These are phyloP conservation scores for Sycobia sp. DNA, from an alignment of 1,140 invertebrate species.

Conservation along the genomic window DNA sequence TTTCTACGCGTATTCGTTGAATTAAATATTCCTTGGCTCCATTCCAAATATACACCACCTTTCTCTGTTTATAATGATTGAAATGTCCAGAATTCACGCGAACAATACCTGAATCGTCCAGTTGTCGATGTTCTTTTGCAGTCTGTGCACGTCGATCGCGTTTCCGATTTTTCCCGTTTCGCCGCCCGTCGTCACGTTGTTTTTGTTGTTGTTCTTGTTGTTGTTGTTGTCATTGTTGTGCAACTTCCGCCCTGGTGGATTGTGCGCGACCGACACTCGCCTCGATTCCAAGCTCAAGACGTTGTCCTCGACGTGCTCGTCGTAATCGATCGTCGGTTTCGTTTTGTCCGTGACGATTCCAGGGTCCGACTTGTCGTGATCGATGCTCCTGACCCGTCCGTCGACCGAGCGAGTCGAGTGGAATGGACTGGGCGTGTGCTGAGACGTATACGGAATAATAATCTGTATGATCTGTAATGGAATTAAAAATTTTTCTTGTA, in stretches of 20 bases:
- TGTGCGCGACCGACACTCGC: slow-evolving; percentile 47
- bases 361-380: too few relatives aligned
- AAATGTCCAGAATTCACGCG: too few relatives aligned
- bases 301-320: slow-evolving; percentile 43
- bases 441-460: slow-evolving; percentile 76
- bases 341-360: too few relatives aligned
- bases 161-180: slow-evolving; percentile 51
- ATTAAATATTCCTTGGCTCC: too few relatives aligned
- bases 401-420: slow-evolving; percentile 45
- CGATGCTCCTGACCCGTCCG: too few relatives aligned
- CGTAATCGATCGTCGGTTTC: too few relatives aligned
- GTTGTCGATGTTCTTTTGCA: slow-evolving; percentile 82
- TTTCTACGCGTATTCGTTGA: too few relatives aligned
- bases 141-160: slow-evolving; percentile 71
- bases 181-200: slow-evolving; percentile 42
- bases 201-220: slow-evolving; percentile 44
- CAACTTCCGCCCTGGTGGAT: slow-evolving; percentile 41
- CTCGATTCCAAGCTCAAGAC: slow-evolving; percentile 54
- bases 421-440: slow-evolving; percentile 66
- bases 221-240: slow-evolving; percentile 55
- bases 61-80: too few relatives aligned
- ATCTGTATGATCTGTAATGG: slow-evolving; percentile 70
- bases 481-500: slow-evolving; percentile 1
- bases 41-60: too few relatives aligned
- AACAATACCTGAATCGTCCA: slow-evolving; percentile 82